Evolutionary conservation across 2,113 vertebrate species (phyloP).

Genomic region (Onychorhynchus coronatus): DNA sequence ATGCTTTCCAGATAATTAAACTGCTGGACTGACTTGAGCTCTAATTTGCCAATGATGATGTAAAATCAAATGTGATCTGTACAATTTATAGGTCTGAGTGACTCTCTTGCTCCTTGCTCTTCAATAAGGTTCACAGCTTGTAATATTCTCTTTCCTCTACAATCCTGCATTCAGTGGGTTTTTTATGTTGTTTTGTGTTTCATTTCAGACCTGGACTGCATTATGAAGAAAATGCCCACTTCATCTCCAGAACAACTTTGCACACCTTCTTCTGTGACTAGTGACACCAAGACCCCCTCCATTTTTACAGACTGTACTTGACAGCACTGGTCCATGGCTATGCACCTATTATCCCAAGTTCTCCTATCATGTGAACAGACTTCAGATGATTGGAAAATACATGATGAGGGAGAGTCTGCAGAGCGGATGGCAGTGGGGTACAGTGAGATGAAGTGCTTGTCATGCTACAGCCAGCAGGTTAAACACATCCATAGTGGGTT

Average conservation of each 20-base stretch:
- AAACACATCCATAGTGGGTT: accelerated
- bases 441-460: not conserved
- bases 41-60: too few species aligned
- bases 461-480: not conserved
- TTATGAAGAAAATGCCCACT: not conserved
- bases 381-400: not conserved
- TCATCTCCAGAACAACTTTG: not conserved
- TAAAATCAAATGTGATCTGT: not conserved
- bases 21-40: too few species aligned
- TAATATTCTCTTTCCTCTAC: not conserved
- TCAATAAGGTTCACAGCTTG: not conserved
- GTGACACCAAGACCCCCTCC: not conserved
- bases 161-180: not conserved
- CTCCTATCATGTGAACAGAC: not conserved
- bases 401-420: not conserved
- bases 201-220: not conserved
- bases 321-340: not conserved
- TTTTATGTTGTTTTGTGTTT: not conserved
- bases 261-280: not conserved
- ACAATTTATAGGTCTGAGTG: accelerated
- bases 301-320: not conserved
- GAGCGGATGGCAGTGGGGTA: accelerated
- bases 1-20: too few species aligned
- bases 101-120: not conserved
- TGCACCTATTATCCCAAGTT: not conserved